Base-by-base conservation (phyloP, 2,113 vertebrate species). In the Indicator indicator region DNA sequence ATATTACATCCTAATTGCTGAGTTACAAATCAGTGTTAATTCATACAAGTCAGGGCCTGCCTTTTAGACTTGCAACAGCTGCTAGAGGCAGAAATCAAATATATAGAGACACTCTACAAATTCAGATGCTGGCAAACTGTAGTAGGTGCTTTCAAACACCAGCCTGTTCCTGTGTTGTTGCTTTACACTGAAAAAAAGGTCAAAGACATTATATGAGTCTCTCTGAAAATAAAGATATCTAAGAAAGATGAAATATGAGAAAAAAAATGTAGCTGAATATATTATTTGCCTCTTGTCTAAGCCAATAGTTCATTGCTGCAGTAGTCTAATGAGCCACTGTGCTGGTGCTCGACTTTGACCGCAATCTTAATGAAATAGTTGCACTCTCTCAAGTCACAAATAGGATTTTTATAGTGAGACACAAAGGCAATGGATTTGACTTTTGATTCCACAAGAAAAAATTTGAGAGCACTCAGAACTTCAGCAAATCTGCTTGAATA, bases 221-320 rank as follows among this genome's bases (percentile, higher is more conserved):
- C 38, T 83, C 76, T 81, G 88, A 93, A 95, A 94, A 94, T 27
- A 64, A 73, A 88, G 60, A 33, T 60, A 71, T 48, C 76, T 59
- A 44, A 80, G 46, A n/a, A 80, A 83, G 72, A 90, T 83, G 40
- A 95, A 95, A 83, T 68, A 81, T 72, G 46, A 83, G 56, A 50
- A 91, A 91, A 94, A 94, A 91, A 84, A 60, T 46, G 76, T 69
- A 93, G 38, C 42, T 90, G 93, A 83, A 70, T 90, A 54, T 58
- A 38, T 83, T 85, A 81, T 89, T 88, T 93, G 60, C 32, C 74
- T 87, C 68, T 36, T 88, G 54, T 59, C 88, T 91, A 63, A 65
- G 90, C 91, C 89, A 83, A 52, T 4, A 92, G 55, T 10, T 95
- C 28, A 28, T 58, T 82, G 84, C 85, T 80, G 77, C 93, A 72